Evolutionary conservation across 2,888 invertebrate genomes (phyloP).

Genomic region (Hemithea aestivaria): DNA sequence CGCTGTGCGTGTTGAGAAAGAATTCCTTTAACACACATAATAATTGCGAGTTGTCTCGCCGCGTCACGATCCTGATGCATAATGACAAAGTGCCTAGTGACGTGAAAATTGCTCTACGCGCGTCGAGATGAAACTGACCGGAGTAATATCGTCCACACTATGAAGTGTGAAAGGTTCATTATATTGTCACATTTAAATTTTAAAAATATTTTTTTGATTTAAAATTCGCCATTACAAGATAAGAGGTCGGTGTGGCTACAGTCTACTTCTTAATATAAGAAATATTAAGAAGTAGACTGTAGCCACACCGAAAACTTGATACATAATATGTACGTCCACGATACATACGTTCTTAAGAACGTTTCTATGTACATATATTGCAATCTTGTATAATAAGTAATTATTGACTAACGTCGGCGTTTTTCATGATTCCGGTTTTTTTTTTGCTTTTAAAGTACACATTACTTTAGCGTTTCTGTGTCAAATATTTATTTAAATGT

Average conservation of each 20-base stretch:
- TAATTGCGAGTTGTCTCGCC: constrained; percentile 77
- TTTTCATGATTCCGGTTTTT: constrained; percentile 7
- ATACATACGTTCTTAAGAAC: too few species aligned
- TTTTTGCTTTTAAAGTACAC: neutral
- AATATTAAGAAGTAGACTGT: too few species aligned
- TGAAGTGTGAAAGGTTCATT: constrained; percentile 6
- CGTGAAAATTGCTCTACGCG: constrained; percentile 74
- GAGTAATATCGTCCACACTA: constrained; percentile 18
- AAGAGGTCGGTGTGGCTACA: too few species aligned
- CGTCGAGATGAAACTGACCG: constrained; percentile 20
- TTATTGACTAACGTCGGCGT: constrained; percentile 25
- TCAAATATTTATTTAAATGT: too few species aligned
- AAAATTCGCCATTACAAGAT: too few species aligned
- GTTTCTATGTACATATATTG: too few species aligned
- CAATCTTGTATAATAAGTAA: too few species aligned
- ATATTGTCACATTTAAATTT: constrained; percentile 27
- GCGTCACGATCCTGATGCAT: constrained; percentile 78
- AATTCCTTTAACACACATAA: constrained; percentile 78
- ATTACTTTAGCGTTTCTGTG: neutral
- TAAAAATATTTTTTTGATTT: too few species aligned
- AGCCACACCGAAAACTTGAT: too few species aligned
- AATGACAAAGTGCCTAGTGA: constrained; percentile 77
- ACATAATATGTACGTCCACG: too few species aligned
- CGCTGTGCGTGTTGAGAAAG: constrained; percentile 58
- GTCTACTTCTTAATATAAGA: constrained; percentile 1